Conservation (phyloP, 2,113 vertebrate genomes). For the Naja naja region DNA sequence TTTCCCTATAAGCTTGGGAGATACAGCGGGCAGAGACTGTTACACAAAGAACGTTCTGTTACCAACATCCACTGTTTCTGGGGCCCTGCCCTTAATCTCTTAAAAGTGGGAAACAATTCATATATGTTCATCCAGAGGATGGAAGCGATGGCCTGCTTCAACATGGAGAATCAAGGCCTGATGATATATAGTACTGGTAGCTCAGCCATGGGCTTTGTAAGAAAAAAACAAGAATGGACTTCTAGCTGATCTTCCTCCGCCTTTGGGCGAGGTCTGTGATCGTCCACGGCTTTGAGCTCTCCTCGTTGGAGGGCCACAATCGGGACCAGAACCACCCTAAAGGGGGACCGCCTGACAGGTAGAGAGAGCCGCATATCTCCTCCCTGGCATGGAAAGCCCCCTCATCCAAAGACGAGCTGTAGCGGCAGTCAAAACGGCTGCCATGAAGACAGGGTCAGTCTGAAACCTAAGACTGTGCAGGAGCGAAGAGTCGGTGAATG, state of each 20-base stretch:
- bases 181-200: neutral
- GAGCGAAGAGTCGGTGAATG: too few species aligned
- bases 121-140: neutral
- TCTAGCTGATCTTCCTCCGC: neutral
- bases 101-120: neutral
- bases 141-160: neutral
- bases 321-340: too few species aligned
- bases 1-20: neutral
- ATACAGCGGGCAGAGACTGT: neutral
- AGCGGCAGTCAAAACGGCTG: too few species aligned
- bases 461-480: too few species aligned
- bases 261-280: too few species aligned
- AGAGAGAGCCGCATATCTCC: too few species aligned
- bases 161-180: neutral
- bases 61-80: neutral
- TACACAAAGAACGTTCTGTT: neutral
- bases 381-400: too few species aligned
- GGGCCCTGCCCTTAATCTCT: neutral
- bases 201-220: neutral
- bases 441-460: too few species aligned
- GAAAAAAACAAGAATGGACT: neutral
- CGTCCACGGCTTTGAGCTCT: too few species aligned
- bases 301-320: too few species aligned
- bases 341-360: too few species aligned
- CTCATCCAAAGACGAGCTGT: too few species aligned